Conservation (phyloP, 1,140 invertebrate species). For the Zaprionus capensis region DNA sequence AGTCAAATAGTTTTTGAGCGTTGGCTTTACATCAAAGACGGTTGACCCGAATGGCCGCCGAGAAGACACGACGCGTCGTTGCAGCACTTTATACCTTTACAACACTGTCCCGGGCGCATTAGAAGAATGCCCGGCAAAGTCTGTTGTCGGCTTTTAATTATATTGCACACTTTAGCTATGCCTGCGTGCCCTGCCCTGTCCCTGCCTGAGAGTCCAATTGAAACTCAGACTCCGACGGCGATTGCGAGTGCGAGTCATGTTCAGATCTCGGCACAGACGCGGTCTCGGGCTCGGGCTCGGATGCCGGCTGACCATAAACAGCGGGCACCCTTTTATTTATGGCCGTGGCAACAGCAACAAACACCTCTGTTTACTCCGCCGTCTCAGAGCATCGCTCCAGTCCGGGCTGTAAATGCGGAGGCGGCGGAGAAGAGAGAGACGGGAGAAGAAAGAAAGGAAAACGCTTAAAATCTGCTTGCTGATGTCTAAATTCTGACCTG, state of each 20-base stretch:
- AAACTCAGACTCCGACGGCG: slow-evolving; percentile 17
- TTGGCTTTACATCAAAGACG: slow-evolving; percentile 67
- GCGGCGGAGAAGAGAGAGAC: slow-evolving; percentile 20
- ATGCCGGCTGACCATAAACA: slow-evolving; percentile 69
- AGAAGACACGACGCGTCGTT: neutral
- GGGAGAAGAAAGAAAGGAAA: slow-evolving; percentile 22
- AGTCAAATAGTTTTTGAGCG: neutral
- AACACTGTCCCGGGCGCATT: slow-evolving; percentile 69
- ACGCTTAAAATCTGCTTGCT: slow-evolving; percentile 59
- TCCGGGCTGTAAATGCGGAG: slow-evolving; percentile 35
- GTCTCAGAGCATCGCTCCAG: neutral
- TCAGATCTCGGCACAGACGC: slow-evolving; percentile 27
- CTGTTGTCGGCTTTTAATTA: slow-evolving; percentile 84
- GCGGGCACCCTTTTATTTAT: slow-evolving; percentile 82
- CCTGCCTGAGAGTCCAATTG: slow-evolving; percentile 60
- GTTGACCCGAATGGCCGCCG: slow-evolving; percentile 32
- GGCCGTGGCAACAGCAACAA: slow-evolving; percentile 71
- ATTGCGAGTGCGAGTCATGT: slow-evolving; percentile 22
- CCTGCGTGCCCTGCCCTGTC: slow-evolving; percentile 14
- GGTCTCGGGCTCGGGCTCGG: slow-evolving; percentile 21
- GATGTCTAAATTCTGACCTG: slow-evolving; percentile 75
- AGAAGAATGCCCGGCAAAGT: slow-evolving; percentile 64
- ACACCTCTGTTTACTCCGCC: slow-evolving; percentile 74
- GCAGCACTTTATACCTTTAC: slow-evolving; percentile 75
- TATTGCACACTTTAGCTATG: slow-evolving; percentile 83